Percentiles rank a stretch among this genome's conserved stretches.
Conservation (phyloP, 2,113 vertebrate genomes). For the Phrynosoma platyrhinos region DNA sequence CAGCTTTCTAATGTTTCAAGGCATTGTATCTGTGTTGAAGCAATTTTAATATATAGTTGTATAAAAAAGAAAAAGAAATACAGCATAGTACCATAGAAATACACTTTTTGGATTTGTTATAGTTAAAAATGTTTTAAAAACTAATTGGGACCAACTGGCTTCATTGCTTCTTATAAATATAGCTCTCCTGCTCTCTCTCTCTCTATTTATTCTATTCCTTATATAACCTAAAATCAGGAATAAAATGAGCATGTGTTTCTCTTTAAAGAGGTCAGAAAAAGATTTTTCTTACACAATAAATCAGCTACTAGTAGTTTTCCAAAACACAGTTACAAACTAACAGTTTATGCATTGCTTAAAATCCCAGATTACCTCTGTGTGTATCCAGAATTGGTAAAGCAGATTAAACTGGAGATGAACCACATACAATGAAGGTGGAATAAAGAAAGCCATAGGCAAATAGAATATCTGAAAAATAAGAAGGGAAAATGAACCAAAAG, state of each 20-base stretch:
- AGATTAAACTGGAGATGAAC: constrained; percentile 94
- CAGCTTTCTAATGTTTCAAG: constrained; percentile 64
- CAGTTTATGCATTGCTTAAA: constrained; percentile 71
- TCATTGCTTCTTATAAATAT: constrained; percentile 84
- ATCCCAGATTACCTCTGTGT: constrained; percentile 88
- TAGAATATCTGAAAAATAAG: constrained; percentile 86
- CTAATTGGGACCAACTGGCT: constrained; percentile 85
- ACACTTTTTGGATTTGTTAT: constrained; percentile 75
- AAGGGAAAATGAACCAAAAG: constrained; percentile 23
- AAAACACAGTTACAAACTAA: constrained; percentile 76
- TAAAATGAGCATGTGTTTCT: constrained; percentile 84
- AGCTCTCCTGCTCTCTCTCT: constrained; percentile 70
- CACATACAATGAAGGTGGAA: constrained; percentile 89
- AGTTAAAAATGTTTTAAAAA: constrained; percentile 70
- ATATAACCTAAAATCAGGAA: constrained; percentile 77
- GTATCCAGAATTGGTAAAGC: constrained; percentile 97
- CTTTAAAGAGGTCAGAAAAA: constrained; percentile 83
- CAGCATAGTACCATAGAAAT: constrained; percentile 66
- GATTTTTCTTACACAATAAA: constrained; percentile 87
- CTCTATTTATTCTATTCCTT: constrained; percentile 42
- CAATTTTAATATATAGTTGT: constrained; percentile 67
- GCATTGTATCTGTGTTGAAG: constrained; percentile 54
- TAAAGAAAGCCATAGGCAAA: constrained; percentile 87
- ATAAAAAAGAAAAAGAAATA: constrained; percentile 41
- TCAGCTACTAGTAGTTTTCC: constrained; percentile 80